phyloP scores from a whole-genome alignment of 2,113 vertebrate genomes.

The Phocoena sinus region DNA sequence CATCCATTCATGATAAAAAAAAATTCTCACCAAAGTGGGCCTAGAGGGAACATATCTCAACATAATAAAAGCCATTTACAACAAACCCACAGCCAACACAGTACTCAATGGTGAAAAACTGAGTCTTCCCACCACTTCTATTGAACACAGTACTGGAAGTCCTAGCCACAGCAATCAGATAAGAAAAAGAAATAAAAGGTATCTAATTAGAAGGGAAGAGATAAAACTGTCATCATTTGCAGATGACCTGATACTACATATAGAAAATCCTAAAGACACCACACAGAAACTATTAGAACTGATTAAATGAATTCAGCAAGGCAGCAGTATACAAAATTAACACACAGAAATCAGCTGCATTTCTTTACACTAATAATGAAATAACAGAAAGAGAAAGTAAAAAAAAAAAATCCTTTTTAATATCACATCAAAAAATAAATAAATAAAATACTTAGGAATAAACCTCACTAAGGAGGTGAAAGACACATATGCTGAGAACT shows the following conservation, averaged over 20 bases:
- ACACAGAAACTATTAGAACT: neutral
- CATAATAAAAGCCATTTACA: neutral
- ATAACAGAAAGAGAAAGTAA: neutral
- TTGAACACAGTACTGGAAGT: neutral
- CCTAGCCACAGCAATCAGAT: neutral
- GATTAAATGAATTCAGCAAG: neutral
- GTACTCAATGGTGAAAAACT: neutral
- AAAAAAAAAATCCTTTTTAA: too few species aligned
- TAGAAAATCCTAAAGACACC: neutral
- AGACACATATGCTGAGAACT: too few species aligned
- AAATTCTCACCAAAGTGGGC: neutral
- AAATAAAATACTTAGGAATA: too few species aligned
- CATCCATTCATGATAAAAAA: neutral
- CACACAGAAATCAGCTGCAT: neutral
- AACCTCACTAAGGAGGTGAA: too few species aligned
- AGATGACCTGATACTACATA: neutral
- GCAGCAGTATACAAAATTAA: neutral
- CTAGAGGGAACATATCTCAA: neutral
- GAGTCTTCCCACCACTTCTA: neutral
- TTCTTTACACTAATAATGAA: neutral
- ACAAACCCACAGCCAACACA: neutral
- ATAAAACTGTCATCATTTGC: neutral
- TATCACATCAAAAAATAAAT: too few species aligned
- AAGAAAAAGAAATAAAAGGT: neutral
- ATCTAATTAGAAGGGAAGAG: neutral